A percentile compares a stretch with the other conserved stretches of the same genome.
These are phyloP conservation scores for Brachyalestes nurse DNA, from an alignment of 2,797 vertebrate genomes.

Conservation along the genomic window DNA sequence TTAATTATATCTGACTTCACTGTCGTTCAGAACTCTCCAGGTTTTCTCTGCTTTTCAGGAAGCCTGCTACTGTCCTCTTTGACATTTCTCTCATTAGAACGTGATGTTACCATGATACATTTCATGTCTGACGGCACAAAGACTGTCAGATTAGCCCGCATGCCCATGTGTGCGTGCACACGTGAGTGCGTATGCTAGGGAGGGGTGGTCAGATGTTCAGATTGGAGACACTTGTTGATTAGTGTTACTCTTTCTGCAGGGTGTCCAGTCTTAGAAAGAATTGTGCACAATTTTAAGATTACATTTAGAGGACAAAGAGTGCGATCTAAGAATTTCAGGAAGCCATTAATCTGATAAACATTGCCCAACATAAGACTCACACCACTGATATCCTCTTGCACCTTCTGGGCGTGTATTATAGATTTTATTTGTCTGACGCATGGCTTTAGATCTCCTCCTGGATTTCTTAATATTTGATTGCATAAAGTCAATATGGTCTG, in stretches of 20 bases:
- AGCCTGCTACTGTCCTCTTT: neutral
- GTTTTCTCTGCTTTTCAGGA: neutral
- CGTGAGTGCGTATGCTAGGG: neutral
- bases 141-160: neutral
- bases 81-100: conserved; percentile 66
- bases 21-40: too few relatives aligned
- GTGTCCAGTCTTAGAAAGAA: conserved; percentile 61
- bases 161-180: neutral
- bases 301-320: neutral
- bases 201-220: conserved; percentile 56
- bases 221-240: conserved; percentile 55
- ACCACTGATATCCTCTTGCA: conserved; percentile 10
- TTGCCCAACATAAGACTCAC: neutral
- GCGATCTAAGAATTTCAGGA: conserved; percentile 1
- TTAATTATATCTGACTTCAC: too few relatives aligned
- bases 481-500: conserved; percentile 9
- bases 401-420: conserved; percentile 7
- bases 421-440: conserved; percentile 7
- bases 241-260: conserved; percentile 39
- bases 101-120: conserved; percentile 50
- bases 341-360: neutral
- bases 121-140: conserved; percentile 48
- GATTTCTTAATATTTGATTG: conserved; percentile 7
- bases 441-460: conserved; percentile 4
- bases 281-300: conserved; percentile 22